Percentiles rank a stretch among this genome's conserved stretches.
These are phyloP conservation scores for Didymodactylos carnosus DNA, from an alignment of 2,888 invertebrate species.

Conservation along the genomic window DNA sequence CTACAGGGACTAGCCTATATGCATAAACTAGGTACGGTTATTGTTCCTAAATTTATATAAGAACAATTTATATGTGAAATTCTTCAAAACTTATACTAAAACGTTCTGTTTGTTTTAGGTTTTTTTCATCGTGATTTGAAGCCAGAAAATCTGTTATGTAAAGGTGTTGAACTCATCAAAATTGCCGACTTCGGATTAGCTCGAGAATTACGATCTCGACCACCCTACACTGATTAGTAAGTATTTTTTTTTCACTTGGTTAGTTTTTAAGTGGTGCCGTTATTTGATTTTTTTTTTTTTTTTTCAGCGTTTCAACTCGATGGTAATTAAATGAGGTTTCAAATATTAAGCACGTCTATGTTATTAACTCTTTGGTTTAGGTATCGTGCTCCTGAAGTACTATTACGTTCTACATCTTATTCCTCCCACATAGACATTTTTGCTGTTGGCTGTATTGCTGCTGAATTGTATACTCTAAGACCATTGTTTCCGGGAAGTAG, in stretches of 20 bases:
- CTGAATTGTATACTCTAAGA: conserved; percentile 79
- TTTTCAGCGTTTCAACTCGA: conserved; percentile 3
- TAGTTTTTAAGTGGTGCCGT: no score
- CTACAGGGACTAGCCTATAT: conserved; percentile 93
- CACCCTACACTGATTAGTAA: conserved; percentile 83
- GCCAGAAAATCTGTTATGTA: conserved; percentile 89
- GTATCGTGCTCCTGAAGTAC: conserved; percentile 78
- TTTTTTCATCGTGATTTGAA: conserved; percentile 97
- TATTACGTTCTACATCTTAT: conserved; percentile 80
- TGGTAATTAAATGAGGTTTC: no score
- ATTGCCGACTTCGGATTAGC: conserved; percentile 93
- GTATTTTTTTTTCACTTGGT: not conserved
- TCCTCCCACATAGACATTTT: conserved; percentile 45
- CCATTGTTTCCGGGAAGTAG: conserved; percentile 87
- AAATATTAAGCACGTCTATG: no score
- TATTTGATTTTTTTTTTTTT: no score
- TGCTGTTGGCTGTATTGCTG: conserved; percentile 74
- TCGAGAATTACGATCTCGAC: conserved; percentile 79
- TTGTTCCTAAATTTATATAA: not conserved
- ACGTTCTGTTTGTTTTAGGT: conserved; percentile 24
- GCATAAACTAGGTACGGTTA: conserved; percentile 64
- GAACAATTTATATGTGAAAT: not conserved
- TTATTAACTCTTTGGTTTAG: no score
- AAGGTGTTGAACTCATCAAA: conserved; percentile 85
- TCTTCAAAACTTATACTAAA: not conserved